A percentile compares a stretch with the other conserved stretches of the same genome.
These are phyloP conservation scores for Xestia rhomboidea DNA, from an alignment of 2,888 invertebrate genomes.

Conservation along the genomic window DNA sequence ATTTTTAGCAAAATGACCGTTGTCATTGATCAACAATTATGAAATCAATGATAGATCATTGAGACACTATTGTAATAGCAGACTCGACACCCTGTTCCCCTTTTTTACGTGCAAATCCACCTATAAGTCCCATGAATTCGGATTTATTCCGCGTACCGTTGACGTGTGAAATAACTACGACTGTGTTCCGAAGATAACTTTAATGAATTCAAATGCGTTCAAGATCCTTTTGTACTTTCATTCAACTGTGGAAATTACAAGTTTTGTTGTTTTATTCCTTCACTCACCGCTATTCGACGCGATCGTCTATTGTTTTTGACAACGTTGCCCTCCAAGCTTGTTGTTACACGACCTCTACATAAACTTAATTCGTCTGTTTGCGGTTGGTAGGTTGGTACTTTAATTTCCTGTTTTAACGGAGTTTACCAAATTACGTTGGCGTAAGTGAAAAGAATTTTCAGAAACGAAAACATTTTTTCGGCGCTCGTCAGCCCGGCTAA, in stretches of 20 bases:
- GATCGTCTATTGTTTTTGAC: conserved; percentile 11
- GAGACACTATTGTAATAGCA: no score
- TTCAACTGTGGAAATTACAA: conserved; percentile 15
- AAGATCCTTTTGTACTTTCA: background rate
- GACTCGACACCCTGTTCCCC: no score
- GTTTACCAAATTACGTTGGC: conserved; percentile 11
- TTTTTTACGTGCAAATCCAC: background rate
- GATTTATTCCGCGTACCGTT: conserved; percentile 3
- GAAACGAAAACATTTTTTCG: background rate
- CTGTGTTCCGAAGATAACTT: conserved; percentile 14
- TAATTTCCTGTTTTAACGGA: conserved; percentile 27
- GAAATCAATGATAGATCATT: no score
- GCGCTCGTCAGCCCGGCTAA: background rate
- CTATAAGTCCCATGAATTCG: background rate
- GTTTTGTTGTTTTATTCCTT: background rate
- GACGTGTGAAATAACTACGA: background rate
- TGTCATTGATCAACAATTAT: no score
- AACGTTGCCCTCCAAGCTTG: background rate
- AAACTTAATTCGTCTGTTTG: conserved; percentile 2
- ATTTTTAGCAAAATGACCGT: no score
- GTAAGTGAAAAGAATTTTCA: background rate
- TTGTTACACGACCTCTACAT: background rate
- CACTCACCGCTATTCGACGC: background rate
- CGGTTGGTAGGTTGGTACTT: background rate
- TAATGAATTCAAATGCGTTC: conserved; percentile 22